Base-by-base conservation (phyloP, 2,888 invertebrate genomes). In the Rhogogaster chlorosoma region DNA sequence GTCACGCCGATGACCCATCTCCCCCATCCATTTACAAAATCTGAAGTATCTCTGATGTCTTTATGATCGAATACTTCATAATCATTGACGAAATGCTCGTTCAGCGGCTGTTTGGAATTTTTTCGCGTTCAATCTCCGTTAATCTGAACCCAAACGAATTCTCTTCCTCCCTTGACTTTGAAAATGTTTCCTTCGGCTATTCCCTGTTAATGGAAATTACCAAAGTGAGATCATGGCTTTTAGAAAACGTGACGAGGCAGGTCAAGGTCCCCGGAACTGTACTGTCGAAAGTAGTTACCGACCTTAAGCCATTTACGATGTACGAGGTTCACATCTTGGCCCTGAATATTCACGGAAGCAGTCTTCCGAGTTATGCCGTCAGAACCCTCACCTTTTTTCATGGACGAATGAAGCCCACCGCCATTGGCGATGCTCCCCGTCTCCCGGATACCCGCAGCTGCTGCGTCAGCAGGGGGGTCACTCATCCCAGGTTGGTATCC, bases 251-350 rank as follows among this genome's bases (percentile, higher is more conserved):
- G 32, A 83, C 83, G 67, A 83, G 29, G 77, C 94, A 94, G 78
- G 94, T 94, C 83, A 95, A 94, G 90, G 96, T 97, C 0, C 94
- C 95, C 2, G 94, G 94, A 4, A 95, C 95, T 87, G 95, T 95
- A 88, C 96, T 95, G 1, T 94, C 93, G 83, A 94, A 96, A 0
- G 93, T 95, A 0, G 91, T 97, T 2, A 95, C 95, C 88, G 95
- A 96, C 90, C 94, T 98, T 53, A 94, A 94, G 15, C 97, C 97
- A 0, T 96, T 97, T 90, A 97, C 97, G 0, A 97, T 97, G 97
- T 98, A 98, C 92, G 97, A 97, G 90, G 95, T 97, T 7, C 95
- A 96, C 0, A 96, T 98, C 12, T 96, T 95, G 0, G 96, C 97
- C 0, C 95, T 95, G 84, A 98, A 97, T 91, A 94, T 95, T 26